These are phyloP conservation scores for Hydropsyche betteni DNA, from an alignment of 2,888 invertebrate species.

Conservation along the genomic window DNA sequence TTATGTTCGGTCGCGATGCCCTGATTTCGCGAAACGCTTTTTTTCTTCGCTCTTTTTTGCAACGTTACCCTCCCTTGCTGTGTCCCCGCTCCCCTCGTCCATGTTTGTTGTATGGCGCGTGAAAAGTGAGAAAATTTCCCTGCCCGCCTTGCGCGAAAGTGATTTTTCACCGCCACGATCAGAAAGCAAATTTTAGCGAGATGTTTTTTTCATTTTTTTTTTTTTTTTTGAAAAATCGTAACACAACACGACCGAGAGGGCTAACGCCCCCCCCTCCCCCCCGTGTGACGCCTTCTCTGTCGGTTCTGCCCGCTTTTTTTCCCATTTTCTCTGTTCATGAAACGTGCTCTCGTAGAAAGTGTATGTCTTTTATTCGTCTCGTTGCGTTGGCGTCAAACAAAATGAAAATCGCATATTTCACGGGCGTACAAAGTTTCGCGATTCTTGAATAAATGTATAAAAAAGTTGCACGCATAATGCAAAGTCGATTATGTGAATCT, in stretches of 20 bases:
- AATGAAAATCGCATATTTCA: conserved; percentile 27
- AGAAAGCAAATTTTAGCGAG: conserved; percentile 29
- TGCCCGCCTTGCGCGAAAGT: conserved; percentile 16
- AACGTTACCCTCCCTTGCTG: no score
- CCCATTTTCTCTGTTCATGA: conserved; percentile 1
- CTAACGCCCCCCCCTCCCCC: background rate
- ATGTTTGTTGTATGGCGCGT: conserved; percentile 17
- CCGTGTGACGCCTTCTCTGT: no score
- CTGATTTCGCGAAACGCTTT: conserved; percentile 22
- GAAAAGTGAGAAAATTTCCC: conserved; percentile 31
- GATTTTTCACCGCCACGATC: conserved; percentile 33
- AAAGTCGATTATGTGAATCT: no score
- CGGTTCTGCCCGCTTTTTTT: no score
- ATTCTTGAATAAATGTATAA: no score
- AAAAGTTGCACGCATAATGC: no score
- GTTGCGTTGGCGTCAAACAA: conserved; percentile 22
- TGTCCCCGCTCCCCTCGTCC: background rate
- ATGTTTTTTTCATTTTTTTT: conserved; percentile 3
- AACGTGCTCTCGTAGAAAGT: conserved; percentile 7
- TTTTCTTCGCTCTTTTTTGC: no score
- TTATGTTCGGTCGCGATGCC: conserved; percentile 34
- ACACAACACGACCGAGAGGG: conserved; percentile 20
- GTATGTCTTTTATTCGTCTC: conserved; percentile 24
- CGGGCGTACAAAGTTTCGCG: background rate
- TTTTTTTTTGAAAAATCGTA: conserved; percentile 28